Percentiles rank a stretch among this genome's conserved stretches.
These are phyloP conservation scores for Cydia fagiglandana DNA, from an alignment of 1,140 invertebrate species.

Conservation along the genomic window DNA sequence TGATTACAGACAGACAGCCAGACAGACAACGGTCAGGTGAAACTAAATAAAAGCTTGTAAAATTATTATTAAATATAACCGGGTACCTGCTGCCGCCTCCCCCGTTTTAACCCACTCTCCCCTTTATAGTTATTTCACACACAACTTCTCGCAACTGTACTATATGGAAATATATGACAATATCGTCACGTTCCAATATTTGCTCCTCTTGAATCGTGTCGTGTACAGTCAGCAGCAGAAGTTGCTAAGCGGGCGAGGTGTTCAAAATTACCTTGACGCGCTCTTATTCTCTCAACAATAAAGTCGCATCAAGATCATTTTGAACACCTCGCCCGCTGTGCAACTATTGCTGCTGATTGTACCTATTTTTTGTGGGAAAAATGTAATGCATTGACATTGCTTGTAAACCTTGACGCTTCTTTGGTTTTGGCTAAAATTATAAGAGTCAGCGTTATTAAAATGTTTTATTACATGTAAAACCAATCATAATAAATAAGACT, in stretches of 20 bases:
- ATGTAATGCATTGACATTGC: conserved; percentile 31
- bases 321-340: too few species aligned
- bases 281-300: too few species aligned
- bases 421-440: not conserved
- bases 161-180: not conserved
- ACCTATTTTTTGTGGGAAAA: conserved; percentile 3
- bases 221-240: not conserved
- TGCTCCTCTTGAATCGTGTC: conserved; percentile 1
- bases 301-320: too few species aligned
- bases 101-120: not conserved
- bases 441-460: not conserved
- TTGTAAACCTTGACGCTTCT: conserved; percentile 27
- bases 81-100: not conserved
- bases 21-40: too few species aligned
- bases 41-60: too few species aligned
- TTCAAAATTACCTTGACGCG: too few species aligned
- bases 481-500: too few species aligned
- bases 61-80: too few species aligned
- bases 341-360: too few species aligned
- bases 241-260: too few species aligned
- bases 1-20: too few species aligned
- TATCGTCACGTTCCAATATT: not conserved
- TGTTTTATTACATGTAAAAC: too few species aligned
- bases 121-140: not conserved
- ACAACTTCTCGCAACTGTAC: not conserved